Conservation (phyloP, 2,797 vertebrate species). For the Austrolebias charrua region DNA sequence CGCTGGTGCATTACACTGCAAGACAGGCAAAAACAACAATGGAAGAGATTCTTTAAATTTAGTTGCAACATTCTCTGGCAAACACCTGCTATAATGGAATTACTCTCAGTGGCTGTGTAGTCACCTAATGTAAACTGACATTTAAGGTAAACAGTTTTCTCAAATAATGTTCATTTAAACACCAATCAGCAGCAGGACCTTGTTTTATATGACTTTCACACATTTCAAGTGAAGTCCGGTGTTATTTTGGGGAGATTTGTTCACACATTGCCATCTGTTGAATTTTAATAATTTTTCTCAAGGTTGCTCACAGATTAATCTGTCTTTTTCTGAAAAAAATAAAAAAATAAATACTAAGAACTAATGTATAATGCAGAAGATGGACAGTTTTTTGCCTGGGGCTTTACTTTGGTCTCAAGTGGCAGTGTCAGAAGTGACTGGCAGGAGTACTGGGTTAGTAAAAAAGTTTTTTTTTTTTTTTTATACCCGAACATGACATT, state of each 20-base stretch:
- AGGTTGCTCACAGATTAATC: conserved; percentile 69
- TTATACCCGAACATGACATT: conserved; percentile 3
- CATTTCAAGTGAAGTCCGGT: conserved; percentile 26
- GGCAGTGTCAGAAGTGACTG: conserved; percentile 38
- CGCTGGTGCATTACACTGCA: no score
- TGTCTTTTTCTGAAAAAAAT: conserved; percentile 66
- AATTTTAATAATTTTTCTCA: conserved; percentile 68
- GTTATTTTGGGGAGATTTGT: conserved; percentile 46
- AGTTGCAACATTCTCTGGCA: no score
- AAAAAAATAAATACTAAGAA: conserved; percentile 51
- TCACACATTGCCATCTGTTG: conserved; percentile 48
- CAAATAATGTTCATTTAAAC: background rate
- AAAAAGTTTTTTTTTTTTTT: conserved; percentile 1
- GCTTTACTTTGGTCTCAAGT: conserved; percentile 49
- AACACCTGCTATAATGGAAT: no score
- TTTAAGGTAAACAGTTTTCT: background rate
- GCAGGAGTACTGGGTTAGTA: conserved; percentile 21
- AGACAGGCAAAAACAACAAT: no score
- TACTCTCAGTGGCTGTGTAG: no score
- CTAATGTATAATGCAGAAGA: conserved; percentile 71
- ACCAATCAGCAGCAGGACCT: conserved; percentile 11
- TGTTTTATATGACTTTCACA: conserved; percentile 41
- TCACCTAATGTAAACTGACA: no score
- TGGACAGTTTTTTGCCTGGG: conserved; percentile 40
- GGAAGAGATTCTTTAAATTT: no score